Conservation (phyloP, 2,888 invertebrate genomes). For the Epistrophe eligans region DNA sequence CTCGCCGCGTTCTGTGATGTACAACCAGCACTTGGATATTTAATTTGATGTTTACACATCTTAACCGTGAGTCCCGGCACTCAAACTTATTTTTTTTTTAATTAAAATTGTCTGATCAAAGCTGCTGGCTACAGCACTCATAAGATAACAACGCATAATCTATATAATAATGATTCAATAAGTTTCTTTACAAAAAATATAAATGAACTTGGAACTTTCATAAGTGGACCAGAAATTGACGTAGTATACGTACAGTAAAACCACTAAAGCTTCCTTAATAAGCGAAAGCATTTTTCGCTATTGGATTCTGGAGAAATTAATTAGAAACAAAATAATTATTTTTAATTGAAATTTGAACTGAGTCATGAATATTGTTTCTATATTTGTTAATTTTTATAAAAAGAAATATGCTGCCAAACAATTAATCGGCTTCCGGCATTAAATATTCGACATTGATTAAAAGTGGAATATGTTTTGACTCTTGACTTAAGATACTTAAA, state of each 20-base stretch:
- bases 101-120: too few relatives aligned
- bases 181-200: not conserved
- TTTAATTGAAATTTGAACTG: not conserved
- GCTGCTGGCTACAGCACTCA: too few relatives aligned
- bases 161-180: not conserved
- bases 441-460: not conserved
- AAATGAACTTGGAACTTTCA: constrained; percentile 5
- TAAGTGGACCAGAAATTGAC: not conserved
- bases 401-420: not conserved
- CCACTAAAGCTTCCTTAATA: not conserved
- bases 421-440: constrained; percentile 5
- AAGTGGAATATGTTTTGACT: not conserved
- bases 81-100: too few relatives aligned
- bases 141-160: too few relatives aligned
- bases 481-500: not conserved
- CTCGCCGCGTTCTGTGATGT: too few relatives aligned
- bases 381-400: not conserved
- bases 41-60: too few relatives aligned
- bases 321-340: not conserved
- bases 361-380: not conserved
- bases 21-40: too few relatives aligned
- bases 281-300: not conserved
- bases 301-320: not conserved
- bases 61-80: too few relatives aligned
- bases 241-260: not conserved